phyloP scores from a whole-genome alignment of 1,140 invertebrate genomes.

The Cydia fagiglandana region DNA sequence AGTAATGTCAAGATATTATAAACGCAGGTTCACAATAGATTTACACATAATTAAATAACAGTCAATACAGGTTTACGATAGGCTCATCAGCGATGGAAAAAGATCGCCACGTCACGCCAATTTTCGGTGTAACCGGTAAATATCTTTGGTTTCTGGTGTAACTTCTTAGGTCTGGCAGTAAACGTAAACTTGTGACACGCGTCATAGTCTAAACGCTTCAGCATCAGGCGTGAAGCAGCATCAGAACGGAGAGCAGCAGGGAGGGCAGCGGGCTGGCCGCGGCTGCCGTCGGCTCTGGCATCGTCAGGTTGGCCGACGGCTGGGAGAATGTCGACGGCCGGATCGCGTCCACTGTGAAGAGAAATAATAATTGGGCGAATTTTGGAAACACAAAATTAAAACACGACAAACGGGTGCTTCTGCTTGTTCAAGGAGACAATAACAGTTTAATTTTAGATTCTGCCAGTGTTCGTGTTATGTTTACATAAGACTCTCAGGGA shows the following conservation, averaged over 20 bases:
- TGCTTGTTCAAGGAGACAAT: too few species aligned
- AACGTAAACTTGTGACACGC: neutral
- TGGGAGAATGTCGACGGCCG: constrained; percentile 48
- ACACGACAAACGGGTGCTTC: too few species aligned
- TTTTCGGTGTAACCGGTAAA: too few species aligned
- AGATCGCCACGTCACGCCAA: too few species aligned
- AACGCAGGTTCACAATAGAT: neutral
- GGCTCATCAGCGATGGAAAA: too few species aligned
- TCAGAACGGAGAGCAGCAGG: constrained; percentile 38
- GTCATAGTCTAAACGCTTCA: constrained; percentile 3
- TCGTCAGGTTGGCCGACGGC: constrained; percentile 52
- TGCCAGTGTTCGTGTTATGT: too few species aligned
- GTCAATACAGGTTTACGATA: neutral
- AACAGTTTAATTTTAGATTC: too few species aligned
- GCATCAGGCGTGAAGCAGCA: constrained; percentile 42
- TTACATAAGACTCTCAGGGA: too few species aligned
- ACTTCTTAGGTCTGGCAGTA: neutral
- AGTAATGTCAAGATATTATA: neutral
- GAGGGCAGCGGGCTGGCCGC: constrained; percentile 34
- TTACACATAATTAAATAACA: neutral
- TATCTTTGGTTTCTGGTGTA: too few species aligned
- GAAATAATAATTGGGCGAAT: too few species aligned
- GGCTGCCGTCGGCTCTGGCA: constrained; percentile 49
- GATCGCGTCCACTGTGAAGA: constrained; percentile 65
- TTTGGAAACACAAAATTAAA: too few species aligned